phyloP scores from a whole-genome alignment of 2,888 invertebrate genomes.

The Nowickia ferox region DNA sequence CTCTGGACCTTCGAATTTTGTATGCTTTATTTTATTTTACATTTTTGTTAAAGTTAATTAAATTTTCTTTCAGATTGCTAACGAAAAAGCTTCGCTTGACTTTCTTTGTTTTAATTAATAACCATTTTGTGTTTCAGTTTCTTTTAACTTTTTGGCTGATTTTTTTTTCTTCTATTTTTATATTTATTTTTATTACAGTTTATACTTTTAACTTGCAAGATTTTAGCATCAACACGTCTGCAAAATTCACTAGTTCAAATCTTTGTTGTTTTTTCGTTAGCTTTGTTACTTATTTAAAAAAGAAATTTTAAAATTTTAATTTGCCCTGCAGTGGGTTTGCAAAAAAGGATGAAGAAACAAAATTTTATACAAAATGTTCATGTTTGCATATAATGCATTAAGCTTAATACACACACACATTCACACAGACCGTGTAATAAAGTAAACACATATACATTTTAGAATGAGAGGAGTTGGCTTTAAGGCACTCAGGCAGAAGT shows the following conservation, averaged over 20 bases:
- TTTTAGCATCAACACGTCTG: slow-evolving; percentile 76
- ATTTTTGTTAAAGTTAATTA: slow-evolving; percentile 70
- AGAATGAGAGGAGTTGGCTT: slow-evolving; percentile 42
- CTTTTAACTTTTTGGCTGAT: slow-evolving; percentile 5
- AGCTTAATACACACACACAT: slow-evolving; percentile 59
- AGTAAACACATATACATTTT: slow-evolving; percentile 16
- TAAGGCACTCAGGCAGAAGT: slow-evolving; percentile 70
- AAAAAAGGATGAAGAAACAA: not conserved
- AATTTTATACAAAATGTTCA: slow-evolving; percentile 29
- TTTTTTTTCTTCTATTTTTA: slow-evolving; percentile 9
- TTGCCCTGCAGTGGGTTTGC: slow-evolving; percentile 69
- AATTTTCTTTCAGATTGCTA: slow-evolving; percentile 62
- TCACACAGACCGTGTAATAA: not conserved
- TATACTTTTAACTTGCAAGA: slow-evolving; percentile 71
- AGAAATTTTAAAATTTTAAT: slow-evolving; percentile 80
- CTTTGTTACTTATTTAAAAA: slow-evolving; percentile 44
- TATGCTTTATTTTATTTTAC: too few species aligned
- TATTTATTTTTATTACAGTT: slow-evolving; percentile 18
- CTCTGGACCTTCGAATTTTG: not conserved
- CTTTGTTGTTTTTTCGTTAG: slow-evolving; percentile 19
- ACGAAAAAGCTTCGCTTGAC: slow-evolving; percentile 49
- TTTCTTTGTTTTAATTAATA: slow-evolving; percentile 73
- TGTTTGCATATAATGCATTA: slow-evolving; percentile 72
- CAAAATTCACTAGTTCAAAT: slow-evolving; percentile 18
- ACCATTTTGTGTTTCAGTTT: slow-evolving; percentile 70